Percentiles rank a stretch among this genome's conserved stretches.
phyloP scores from a whole-genome alignment of 1,140 invertebrate genomes.

The Asobara japonica region DNA sequence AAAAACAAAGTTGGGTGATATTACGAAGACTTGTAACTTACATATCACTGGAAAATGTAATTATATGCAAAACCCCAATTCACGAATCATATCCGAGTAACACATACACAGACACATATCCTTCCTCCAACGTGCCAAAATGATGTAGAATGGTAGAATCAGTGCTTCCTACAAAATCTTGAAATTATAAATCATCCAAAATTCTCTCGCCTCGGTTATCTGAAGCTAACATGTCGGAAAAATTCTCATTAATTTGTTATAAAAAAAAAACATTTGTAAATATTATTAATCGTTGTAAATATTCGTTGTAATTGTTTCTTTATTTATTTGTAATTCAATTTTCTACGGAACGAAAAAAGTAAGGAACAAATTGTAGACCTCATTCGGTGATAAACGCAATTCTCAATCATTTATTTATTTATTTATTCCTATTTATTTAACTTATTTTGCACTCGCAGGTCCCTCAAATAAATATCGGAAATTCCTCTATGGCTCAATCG shows the following conservation, averaged over 20 bases:
- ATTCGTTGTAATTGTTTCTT: conserved; percentile 30
- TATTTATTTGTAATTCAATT: conserved; percentile 25
- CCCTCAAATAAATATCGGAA: neutral
- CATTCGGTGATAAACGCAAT: neutral
- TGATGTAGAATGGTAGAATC: neutral
- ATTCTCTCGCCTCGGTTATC: conserved; percentile 38
- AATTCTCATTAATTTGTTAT: neutral
- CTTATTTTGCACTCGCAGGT: neutral
- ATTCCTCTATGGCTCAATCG: neutral
- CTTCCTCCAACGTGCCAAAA: conserved; percentile 10
- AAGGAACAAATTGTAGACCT: neutral
- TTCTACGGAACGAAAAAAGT: conserved; percentile 19
- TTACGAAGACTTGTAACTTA: too few species aligned
- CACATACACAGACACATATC: conserved; percentile 9
- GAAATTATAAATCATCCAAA: conserved; percentile 22
- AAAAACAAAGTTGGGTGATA: too few species aligned
- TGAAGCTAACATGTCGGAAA: too few species aligned
- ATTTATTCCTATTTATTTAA: conserved; percentile 8
- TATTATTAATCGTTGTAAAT: conserved; percentile 31
- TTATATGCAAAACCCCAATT: neutral
- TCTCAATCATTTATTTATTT: too few species aligned
- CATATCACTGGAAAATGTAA: too few species aligned
- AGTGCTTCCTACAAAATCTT: neutral
- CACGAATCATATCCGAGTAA: conserved; percentile 8
- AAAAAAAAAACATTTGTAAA: neutral